Evolutionary conservation across 2,797 vertebrate genomes (phyloP).

Genomic region (Typhlichthys subterraneus): DNA sequence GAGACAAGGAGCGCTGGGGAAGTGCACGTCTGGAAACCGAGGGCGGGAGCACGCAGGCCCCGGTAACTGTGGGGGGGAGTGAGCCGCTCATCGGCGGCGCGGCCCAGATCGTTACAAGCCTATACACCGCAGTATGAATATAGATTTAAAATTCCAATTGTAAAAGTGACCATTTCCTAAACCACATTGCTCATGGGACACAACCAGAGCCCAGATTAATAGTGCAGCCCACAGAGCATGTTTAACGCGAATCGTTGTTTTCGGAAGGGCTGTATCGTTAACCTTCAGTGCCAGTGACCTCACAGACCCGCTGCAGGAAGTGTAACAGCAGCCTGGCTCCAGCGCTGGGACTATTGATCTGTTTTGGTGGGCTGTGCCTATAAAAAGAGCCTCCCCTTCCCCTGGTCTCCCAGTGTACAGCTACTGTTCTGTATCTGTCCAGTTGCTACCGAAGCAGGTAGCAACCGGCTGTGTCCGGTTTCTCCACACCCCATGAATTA

Average conservation of each 20-base stretch:
- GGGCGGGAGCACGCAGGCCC: too few relatives aligned
- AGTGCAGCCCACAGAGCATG: not conserved
- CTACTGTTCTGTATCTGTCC: conserved; percentile 35
- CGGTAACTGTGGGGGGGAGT: too few relatives aligned
- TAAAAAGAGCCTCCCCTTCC: conserved; percentile 54
- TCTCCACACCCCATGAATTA: conserved; percentile 33
- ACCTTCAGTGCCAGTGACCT: conserved; percentile 50
- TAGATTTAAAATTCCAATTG: too few relatives aligned
- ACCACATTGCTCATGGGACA: not conserved
- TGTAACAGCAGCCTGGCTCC: conserved; percentile 25
- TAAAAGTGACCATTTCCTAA: too few relatives aligned
- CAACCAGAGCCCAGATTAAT: not conserved
- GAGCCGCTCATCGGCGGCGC: too few relatives aligned
- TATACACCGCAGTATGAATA: too few relatives aligned
- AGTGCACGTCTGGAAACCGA: too few relatives aligned
- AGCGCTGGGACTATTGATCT: conserved; percentile 53
- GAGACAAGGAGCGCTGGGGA: too few relatives aligned
- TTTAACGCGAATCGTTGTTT: conserved; percentile 15
- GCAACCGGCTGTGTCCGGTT: conserved; percentile 24
- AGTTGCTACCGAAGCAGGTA: conserved; percentile 2
- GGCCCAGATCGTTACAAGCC: too few relatives aligned
- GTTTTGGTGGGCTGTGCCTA: conserved; percentile 46
- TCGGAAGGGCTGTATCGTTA: conserved; percentile 19
- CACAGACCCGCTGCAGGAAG: conserved; percentile 34
- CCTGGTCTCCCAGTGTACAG: conserved; percentile 36